phyloP scores from a whole-genome alignment of 2,888 invertebrate species.

The Fragum fragum region DNA sequence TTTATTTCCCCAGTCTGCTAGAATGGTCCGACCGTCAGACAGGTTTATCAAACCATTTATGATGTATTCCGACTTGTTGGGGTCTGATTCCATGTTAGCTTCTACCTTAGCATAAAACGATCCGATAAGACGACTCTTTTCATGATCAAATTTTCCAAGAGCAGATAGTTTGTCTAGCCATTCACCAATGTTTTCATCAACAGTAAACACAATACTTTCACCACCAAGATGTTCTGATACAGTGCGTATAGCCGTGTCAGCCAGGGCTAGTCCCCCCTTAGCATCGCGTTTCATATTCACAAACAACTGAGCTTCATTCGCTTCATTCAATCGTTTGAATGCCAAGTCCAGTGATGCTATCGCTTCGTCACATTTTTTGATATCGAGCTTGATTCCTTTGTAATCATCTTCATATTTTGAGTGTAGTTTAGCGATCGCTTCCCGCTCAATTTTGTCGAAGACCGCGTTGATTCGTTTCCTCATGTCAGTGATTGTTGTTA shows the following conservation, averaged over 20 bases:
- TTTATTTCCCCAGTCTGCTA: slow-evolving; percentile 64
- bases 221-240: slow-evolving; percentile 49
- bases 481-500: slow-evolving; percentile 29
- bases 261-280: slow-evolving; percentile 33
- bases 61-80: slow-evolving; percentile 49
- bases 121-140: slow-evolving; percentile 47
- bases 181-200: slow-evolving; percentile 54
- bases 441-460: slow-evolving; percentile 51
- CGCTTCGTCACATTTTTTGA: slow-evolving; percentile 54
- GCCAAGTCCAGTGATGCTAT: slow-evolving; percentile 43
- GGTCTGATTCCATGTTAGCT: slow-evolving; percentile 43
- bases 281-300: slow-evolving; percentile 54
- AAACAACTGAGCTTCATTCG: slow-evolving; percentile 53
- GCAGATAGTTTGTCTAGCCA: slow-evolving; percentile 49
- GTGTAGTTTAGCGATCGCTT: slow-evolving; percentile 40
- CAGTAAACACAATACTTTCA: slow-evolving; percentile 47
- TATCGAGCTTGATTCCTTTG: slow-evolving; percentile 44
- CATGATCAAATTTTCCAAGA: slow-evolving; percentile 62
- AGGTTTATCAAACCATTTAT: slow-evolving; percentile 55
- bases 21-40: slow-evolving; percentile 49
- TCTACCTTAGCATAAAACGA: slow-evolving; percentile 50
- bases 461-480: slow-evolving; percentile 50
- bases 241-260: slow-evolving; percentile 44
- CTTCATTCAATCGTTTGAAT: slow-evolving; percentile 40
- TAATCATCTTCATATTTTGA: slow-evolving; percentile 43